These are phyloP conservation scores for Crocodylus rhombifer DNA, from an alignment of 2,797 vertebrate genomes.

Conservation along the genomic window DNA sequence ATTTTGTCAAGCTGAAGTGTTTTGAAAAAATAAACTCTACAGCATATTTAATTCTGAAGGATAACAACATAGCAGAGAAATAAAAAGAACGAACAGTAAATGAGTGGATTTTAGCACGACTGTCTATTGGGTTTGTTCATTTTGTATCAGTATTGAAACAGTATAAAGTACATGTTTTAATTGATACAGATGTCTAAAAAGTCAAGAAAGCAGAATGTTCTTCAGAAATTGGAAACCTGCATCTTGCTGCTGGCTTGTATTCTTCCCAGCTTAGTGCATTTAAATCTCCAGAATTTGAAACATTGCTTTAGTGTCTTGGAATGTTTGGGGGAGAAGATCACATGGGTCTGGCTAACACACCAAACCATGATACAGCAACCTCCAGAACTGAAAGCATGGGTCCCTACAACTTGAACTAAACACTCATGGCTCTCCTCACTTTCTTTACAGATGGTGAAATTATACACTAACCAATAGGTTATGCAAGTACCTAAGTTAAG, in stretches of 20 bases:
- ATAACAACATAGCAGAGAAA: neutral
- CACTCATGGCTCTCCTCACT: neutral
- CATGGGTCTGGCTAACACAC: neutral
- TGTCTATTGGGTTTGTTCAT: neutral
- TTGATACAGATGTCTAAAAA: neutral
- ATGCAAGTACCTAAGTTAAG: accelerated
- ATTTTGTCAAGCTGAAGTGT: neutral
- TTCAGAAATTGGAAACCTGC: neutral
- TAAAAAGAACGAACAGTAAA: neutral
- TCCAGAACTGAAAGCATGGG: neutral
- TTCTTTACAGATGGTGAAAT: neutral
- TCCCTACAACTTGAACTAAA: neutral
- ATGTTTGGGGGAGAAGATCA: neutral
- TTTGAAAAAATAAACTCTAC: neutral
- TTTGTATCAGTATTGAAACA: neutral
- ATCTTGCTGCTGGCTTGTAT: neutral
- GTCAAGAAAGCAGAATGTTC: neutral
- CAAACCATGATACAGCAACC: neutral
- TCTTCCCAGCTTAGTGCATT: neutral
- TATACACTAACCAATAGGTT: neutral
- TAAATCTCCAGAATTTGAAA: neutral
- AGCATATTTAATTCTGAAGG: neutral
- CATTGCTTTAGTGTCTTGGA: neutral
- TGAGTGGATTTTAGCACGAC: neutral
- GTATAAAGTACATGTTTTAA: accelerated